Base-by-base conservation (phyloP, 2,113 vertebrate genomes). In the Indicator indicator region DNA sequence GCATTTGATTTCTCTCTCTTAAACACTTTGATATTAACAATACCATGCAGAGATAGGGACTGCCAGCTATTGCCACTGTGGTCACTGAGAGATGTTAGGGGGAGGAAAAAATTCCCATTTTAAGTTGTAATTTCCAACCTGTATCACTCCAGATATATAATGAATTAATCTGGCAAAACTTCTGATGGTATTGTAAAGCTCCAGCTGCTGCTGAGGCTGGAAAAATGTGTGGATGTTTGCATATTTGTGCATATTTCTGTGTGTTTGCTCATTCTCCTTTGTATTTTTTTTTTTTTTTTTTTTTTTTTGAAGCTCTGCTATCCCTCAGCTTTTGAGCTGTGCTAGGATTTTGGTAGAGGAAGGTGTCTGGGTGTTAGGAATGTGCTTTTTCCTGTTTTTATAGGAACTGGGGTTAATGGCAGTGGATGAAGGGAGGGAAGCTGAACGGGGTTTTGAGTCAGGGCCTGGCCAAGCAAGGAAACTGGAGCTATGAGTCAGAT, bases 351-450 rank as follows among this genome's bases (percentile, higher is more conserved):
- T 81, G 58, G 59, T 67, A 93, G 62, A 96, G 96, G 95, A 96
- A 96, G 76, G 92, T 96, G 86, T 77, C 86, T 92, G 30, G 3
- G 52, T 46, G 90, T 92, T 58, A 94, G 95, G 92, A 96, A 96
- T 96, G 95, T 86, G 92, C 90, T 95, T 95, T 96, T 96, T 96
- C 96, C 96, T 96, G 96, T 96, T 96, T 94, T 96, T 95, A 38
- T 88, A 96, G 95, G 94, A 96, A 96, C 96, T 88, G 73, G 48
- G 83, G 80, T 96, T 90, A 92, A 94, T 83, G 65, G 80, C 83
- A 54, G 27, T 93, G 83, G 88, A 94, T 88, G 90, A 94, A 95
- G 95, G 80, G 86, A 96, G 94, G 92, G 65, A 94, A 93, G 70
- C 90, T 84, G 80, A 78, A 68, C 13, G 9, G 75, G 19, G 21